Percentiles rank a stretch among this genome's conserved stretches.
Evolutionary conservation across 2,113 vertebrate genomes (phyloP).

Genomic region (Theristicus caerulescens): DNA sequence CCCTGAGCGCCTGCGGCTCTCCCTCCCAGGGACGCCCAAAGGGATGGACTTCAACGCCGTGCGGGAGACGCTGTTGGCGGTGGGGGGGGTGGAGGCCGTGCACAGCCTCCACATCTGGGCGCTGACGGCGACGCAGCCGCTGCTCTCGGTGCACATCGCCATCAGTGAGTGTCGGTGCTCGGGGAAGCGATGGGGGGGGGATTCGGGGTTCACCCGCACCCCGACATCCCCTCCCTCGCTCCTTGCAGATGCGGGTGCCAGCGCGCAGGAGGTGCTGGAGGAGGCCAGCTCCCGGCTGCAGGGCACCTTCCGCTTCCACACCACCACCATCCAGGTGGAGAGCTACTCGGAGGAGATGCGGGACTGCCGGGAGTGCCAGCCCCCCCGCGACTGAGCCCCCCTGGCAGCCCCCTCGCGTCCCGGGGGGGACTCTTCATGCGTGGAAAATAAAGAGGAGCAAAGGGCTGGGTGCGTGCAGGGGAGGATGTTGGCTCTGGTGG

Average conservation of each 20-base stretch:
- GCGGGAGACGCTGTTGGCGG: conserved; percentile 76
- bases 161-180: conserved; percentile 65
- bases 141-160: conserved; percentile 85
- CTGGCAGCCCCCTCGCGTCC: accelerated
- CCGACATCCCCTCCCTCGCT: accelerated
- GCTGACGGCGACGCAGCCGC: conserved; percentile 75
- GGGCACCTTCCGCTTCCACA: conserved; percentile 77
- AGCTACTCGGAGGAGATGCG: conserved; percentile 83
- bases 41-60: conserved; percentile 76
- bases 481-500: neutral
- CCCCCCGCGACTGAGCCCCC: conserved; percentile 67
- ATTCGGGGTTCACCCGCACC: accelerated
- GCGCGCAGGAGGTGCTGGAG: conserved; percentile 76
- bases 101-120: conserved; percentile 91
- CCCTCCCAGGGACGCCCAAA: conserved; percentile 63
- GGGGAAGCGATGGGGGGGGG: accelerated
- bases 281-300: conserved; percentile 73
- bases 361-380: conserved; percentile 76
- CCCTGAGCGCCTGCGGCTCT: accelerated
- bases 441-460: conserved; percentile 34
- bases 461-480: neutral
- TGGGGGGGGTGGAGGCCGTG: conserved; percentile 78
- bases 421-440: accelerated
- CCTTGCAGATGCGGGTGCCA: conserved; percentile 63
- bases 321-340: conserved; percentile 83